These are phyloP conservation scores for Riparia riparia DNA, from an alignment of 2,113 vertebrate species.

Conservation along the genomic window DNA sequence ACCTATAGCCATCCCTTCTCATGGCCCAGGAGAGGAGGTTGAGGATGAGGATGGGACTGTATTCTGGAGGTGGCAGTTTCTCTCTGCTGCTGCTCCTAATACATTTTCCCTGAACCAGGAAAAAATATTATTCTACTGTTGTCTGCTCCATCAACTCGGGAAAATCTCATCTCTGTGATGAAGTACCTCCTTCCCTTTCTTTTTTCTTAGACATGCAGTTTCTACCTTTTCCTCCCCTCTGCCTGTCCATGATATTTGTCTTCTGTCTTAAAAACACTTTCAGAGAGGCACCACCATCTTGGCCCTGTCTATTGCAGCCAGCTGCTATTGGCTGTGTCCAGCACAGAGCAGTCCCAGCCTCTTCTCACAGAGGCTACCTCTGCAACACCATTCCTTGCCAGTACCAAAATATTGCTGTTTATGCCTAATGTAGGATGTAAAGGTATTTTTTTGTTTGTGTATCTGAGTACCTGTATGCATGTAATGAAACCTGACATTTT, in stretches of 20 bases:
- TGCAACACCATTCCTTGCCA: accelerated
- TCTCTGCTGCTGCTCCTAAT: not conserved
- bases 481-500: not conserved
- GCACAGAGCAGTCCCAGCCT: not conserved
- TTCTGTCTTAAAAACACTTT: not conserved
- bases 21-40: not conserved
- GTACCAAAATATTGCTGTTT: not conserved
- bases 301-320: accelerated
- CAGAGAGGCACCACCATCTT: not conserved
- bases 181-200: not conserved
- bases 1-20: accelerated
- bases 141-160: not conserved
- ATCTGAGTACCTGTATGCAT: not conserved
- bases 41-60: not conserved
- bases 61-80: not conserved
- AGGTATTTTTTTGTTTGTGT: not conserved
- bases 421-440: not conserved
- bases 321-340: not conserved
- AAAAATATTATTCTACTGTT: not conserved
- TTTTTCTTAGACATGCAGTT: not conserved
- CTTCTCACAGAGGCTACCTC: not conserved
- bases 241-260: not conserved
- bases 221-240: accelerated
- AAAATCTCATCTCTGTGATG: not conserved
- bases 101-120: not conserved